Percentiles rank a stretch among this genome's conserved stretches.
phyloP scores from a whole-genome alignment of 2,888 invertebrate species.

The Melipona beecheii region DNA sequence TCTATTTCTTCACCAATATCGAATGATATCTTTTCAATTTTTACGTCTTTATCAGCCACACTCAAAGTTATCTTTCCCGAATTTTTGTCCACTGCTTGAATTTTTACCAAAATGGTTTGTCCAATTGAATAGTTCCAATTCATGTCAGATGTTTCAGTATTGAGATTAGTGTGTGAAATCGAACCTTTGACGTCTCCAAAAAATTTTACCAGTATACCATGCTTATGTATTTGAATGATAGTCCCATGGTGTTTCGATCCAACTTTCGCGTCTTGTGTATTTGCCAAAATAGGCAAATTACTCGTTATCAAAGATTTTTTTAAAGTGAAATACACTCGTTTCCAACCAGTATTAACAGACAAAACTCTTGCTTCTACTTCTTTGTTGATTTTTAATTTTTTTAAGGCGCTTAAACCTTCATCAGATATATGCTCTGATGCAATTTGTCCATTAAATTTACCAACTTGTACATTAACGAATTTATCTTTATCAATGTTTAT shows the following conservation, averaged over 20 bases:
- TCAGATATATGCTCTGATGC: slow-evolving; percentile 74
- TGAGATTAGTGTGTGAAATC: slow-evolving; percentile 83
- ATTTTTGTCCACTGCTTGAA: slow-evolving; percentile 63
- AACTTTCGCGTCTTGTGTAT: slow-evolving; percentile 85
- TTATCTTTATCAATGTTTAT: slow-evolving; percentile 64
- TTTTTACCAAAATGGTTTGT: slow-evolving; percentile 84
- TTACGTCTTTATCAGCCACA: slow-evolving; percentile 28
- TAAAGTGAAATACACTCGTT: slow-evolving; percentile 87
- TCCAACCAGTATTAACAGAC: slow-evolving; percentile 83
- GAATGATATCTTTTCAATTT: slow-evolving; percentile 5
- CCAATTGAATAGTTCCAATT: slow-evolving; percentile 86
- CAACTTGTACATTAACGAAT: slow-evolving; percentile 74
- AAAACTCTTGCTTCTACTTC: slow-evolving; percentile 87
- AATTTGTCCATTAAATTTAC: slow-evolving; percentile 73
- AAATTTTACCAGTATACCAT: slow-evolving; percentile 86
- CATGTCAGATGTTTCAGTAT: slow-evolving; percentile 78
- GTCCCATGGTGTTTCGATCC: slow-evolving; percentile 86
- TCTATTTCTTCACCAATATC: slow-evolving; percentile 74
- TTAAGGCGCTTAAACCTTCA: slow-evolving; percentile 78
- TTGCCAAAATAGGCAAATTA: slow-evolving; percentile 85
- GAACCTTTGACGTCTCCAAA: slow-evolving; percentile 86
- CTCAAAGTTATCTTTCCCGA: slow-evolving; percentile 63
- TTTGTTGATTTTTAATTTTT: slow-evolving; percentile 86
- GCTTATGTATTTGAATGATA: slow-evolving; percentile 84
- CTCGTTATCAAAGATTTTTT: slow-evolving; percentile 88